phyloP scores from a whole-genome alignment of 1,140 invertebrate species.

The Micrasema longulum region DNA sequence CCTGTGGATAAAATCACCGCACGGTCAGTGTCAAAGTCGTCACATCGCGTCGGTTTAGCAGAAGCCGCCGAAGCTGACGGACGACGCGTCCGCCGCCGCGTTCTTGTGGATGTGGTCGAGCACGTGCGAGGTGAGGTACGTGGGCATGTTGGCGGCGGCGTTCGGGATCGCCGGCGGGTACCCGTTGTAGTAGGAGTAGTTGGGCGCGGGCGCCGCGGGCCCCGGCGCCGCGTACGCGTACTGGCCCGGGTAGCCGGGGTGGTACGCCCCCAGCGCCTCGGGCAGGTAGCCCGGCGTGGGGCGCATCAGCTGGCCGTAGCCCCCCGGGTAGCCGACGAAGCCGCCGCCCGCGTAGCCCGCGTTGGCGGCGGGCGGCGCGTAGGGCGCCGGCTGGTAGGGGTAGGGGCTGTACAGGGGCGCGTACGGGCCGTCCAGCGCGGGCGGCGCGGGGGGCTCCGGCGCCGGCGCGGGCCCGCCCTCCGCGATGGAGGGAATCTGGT shows the following conservation, averaged over 20 bases:
- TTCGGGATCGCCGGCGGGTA: constrained; percentile 59
- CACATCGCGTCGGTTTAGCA: constrained; percentile 58
- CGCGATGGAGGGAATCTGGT: constrained; percentile 90
- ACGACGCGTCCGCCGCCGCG: constrained; percentile 61
- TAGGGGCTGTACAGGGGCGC: constrained; percentile 55
- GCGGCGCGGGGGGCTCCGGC: constrained; percentile 46
- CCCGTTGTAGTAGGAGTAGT: constrained; percentile 62
- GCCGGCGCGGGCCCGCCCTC: constrained; percentile 65
- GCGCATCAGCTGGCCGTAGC: constrained; percentile 63
- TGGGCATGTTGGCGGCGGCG: constrained; percentile 50
- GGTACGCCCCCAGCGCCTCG: constrained; percentile 59
- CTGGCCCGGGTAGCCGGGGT: constrained; percentile 55
- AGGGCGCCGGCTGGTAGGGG: constrained; percentile 51
- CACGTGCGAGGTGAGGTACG: constrained; percentile 54
- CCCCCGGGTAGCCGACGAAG: constrained; percentile 65
- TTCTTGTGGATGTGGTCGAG: constrained; percentile 61
- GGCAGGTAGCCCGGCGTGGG: constrained; percentile 65
- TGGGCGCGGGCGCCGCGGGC: constrained; percentile 59
- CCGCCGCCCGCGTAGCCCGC: constrained; percentile 58
- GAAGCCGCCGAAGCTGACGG: constrained; percentile 67
- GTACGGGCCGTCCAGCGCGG: constrained; percentile 59
- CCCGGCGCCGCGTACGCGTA: too few species aligned
- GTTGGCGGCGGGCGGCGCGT: constrained; percentile 52
- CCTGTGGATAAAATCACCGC: constrained; percentile 33
- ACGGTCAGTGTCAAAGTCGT: constrained; percentile 9